phyloP scores from a whole-genome alignment of 1,140 invertebrate species.

The Eufriesea mexicana region DNA sequence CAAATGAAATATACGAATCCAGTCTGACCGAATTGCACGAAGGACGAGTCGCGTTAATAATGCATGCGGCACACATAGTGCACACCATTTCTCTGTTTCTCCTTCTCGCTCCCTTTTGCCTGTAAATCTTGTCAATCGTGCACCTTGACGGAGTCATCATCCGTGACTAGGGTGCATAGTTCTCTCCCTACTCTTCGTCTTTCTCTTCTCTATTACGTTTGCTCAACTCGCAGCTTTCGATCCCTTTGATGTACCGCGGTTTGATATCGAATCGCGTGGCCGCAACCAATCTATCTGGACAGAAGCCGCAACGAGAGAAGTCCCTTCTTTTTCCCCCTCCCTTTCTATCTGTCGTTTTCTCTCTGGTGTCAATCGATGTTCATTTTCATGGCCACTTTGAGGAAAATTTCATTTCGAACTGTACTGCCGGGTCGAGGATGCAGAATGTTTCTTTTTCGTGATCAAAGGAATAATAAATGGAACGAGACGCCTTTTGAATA shows the following conservation, averaged over 20 bases:
- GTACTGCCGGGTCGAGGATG: neutral
- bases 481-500: no score
- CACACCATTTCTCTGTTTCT: neutral
- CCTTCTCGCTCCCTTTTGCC: neutral
- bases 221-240: neutral
- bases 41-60: constrained; percentile 55
- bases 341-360: neutral
- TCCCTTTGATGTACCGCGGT: constrained; percentile 9
- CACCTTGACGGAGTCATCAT: neutral
- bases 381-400: neutral
- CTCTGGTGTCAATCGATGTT: neutral
- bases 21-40: constrained; percentile 50
- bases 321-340: neutral
- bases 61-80: constrained; percentile 40
- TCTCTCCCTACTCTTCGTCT: neutral
- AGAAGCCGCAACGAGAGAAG: neutral
- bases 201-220: neutral
- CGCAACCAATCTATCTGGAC: constrained; percentile 14
- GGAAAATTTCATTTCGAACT: neutral
- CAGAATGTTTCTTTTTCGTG: neutral
- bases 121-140: constrained; percentile 26
- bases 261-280: constrained; percentile 14
- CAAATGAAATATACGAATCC: constrained; percentile 51
- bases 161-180: constrained; percentile 19
- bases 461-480: neutral